Evolutionary conservation across 2,113 vertebrate genomes (phyloP).

Genomic region (Oxyura jamaicensis): DNA sequence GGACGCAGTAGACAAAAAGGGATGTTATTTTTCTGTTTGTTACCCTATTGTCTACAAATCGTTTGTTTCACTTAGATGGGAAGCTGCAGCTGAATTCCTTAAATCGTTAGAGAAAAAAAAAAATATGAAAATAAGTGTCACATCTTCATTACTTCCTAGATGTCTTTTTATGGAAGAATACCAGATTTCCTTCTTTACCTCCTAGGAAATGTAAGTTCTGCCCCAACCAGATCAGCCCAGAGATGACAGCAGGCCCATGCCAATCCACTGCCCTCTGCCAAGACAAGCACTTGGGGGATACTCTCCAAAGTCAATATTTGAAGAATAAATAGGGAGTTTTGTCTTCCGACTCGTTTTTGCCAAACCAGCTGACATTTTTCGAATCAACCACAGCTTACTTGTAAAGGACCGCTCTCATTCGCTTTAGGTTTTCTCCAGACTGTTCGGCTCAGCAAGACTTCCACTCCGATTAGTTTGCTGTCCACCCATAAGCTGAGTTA

Average conservation of each 20-base stretch:
- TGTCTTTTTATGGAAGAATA: neutral
- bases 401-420: accelerated
- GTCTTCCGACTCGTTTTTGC: neutral
- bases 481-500: neutral
- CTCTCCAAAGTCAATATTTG: neutral
- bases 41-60: neutral
- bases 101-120: neutral
- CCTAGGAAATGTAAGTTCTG: no score
- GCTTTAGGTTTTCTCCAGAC: accelerated
- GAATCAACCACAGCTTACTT: neutral
- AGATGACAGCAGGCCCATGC: accelerated
- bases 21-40: neutral
- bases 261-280: neutral
- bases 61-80: neutral
- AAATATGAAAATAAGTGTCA: neutral
- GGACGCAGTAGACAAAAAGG: neutral
- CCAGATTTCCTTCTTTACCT: neutral
- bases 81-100: neutral
- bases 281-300: accelerated
- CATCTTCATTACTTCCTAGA: neutral
- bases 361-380: neutral
- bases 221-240: neutral
- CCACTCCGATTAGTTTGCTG: neutral
- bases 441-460: neutral
- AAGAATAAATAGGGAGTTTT: neutral